A percentile compares a stretch with the other conserved stretches of the same genome.
Conservation (phyloP, 2,797 vertebrate species). For the Masticophis lateralis region DNA sequence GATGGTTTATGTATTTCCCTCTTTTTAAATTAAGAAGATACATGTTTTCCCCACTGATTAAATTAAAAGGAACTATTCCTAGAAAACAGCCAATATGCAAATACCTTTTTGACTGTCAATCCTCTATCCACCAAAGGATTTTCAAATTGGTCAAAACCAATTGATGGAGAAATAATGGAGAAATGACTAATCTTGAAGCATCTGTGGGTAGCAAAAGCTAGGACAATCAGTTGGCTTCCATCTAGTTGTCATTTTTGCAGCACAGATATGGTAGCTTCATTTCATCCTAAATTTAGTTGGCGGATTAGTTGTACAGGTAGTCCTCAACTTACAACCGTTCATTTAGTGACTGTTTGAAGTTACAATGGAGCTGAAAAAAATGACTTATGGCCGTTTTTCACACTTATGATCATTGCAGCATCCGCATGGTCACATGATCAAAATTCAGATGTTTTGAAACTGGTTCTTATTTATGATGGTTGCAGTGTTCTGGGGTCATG, state of each 20-base stretch:
- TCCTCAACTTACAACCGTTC: not conserved
- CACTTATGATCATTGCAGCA: not conserved
- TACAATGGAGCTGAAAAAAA: not conserved
- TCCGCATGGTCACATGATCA: not conserved
- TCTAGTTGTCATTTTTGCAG: not conserved
- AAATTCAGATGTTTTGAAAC: not conserved
- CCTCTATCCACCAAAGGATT: not conserved
- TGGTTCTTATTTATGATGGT: not conserved
- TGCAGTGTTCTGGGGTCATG: not conserved
- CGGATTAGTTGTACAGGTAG: not conserved
- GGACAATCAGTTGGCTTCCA: not conserved
- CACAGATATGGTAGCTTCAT: not conserved
- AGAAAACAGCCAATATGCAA: not conserved
- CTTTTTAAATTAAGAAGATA: not conserved
- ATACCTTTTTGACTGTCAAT: not conserved
- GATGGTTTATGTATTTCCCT: not conserved
- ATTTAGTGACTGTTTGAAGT: not conserved
- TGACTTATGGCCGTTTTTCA: not conserved
- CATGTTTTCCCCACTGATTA: not conserved
- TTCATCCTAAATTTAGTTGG: not conserved
- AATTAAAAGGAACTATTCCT: not conserved
- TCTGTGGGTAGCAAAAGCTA: not conserved
- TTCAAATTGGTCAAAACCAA: not conserved
- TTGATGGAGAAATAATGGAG: no score
- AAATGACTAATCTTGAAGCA: not conserved